Conservation (phyloP, 2,113 vertebrate species). For the human (Homo sapiens) region DNA sequence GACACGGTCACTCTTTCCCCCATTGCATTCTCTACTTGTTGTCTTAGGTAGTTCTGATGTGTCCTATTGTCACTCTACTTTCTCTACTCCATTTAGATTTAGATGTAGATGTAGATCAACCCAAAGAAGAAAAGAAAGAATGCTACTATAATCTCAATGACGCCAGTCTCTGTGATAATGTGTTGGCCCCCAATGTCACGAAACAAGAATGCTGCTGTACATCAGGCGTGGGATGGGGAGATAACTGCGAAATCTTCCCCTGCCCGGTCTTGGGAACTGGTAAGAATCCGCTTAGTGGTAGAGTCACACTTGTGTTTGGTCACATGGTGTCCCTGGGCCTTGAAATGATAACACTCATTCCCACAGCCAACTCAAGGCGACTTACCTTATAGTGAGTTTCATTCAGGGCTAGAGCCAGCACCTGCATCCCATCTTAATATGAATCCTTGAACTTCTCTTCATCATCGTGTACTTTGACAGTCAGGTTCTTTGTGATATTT, state of each 20-base stretch:
- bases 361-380: accelerated
- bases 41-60: not conserved
- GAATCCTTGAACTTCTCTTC: not conserved
- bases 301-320: not conserved
- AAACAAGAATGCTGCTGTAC: conserved; percentile 98
- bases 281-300: conserved; percentile 75
- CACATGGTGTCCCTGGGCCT: not conserved
- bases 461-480: accelerated
- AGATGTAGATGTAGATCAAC: conserved; percentile 74
- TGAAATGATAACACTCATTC: not conserved
- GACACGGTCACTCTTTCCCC: not conserved
- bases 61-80: not conserved
- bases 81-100: conserved; percentile 48
- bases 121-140: conserved; percentile 92
- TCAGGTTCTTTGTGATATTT: not conserved
- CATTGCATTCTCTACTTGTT: accelerated
- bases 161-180: conserved; percentile 96
- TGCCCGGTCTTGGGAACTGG: conserved; percentile 94
- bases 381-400: not conserved
- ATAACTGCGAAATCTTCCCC: conserved; percentile 98
- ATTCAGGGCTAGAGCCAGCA: too few relatives aligned
- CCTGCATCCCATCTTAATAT: not conserved
- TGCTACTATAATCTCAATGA: conserved; percentile 96
- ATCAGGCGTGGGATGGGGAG: conserved; percentile 96
- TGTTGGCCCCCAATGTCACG: conserved; percentile 94